Percentiles rank a stretch among this genome's conserved stretches.
Evolutionary conservation across 2,888 invertebrate species (phyloP).

Genomic region (Andrena fulva): DNA sequence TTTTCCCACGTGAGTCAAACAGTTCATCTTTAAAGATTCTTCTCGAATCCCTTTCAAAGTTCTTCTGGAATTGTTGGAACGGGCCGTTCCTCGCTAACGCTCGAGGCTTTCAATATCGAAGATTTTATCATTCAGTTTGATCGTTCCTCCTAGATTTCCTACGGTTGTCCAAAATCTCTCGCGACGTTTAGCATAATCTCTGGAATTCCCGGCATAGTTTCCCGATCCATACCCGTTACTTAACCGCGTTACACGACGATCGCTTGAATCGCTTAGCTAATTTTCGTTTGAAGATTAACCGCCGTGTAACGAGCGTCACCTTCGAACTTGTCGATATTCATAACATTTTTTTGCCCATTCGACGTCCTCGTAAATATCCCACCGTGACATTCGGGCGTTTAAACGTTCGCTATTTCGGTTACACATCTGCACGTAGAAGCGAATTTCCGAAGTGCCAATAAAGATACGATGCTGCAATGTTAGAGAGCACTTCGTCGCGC

Average conservation of each 20-base stretch:
- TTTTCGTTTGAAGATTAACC: neutral
- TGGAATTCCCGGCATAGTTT: slow-evolving; percentile 45
- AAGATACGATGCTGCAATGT: neutral
- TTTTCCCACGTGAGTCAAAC: slow-evolving; percentile 67
- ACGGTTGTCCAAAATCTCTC: slow-evolving; percentile 14
- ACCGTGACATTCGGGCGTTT: neutral
- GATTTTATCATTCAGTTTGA: neutral
- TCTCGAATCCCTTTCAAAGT: neutral
- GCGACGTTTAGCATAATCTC: slow-evolving; percentile 1
- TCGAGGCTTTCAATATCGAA: neutral
- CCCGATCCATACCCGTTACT: slow-evolving; percentile 54
- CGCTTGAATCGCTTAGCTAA: slow-evolving; percentile 5
- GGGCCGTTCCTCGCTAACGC: neutral
- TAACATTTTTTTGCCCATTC: neutral
- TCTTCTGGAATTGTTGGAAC: neutral
- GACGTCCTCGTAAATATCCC: neutral
- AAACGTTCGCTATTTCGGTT: neutral
- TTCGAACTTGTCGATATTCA: neutral
- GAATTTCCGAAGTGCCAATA: neutral
- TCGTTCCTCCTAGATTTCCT: neutral
- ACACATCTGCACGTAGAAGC: neutral
- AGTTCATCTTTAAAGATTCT: no score
- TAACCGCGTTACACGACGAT: slow-evolving; percentile 50
- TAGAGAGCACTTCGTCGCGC: neutral
- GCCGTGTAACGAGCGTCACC: neutral